Evolutionary conservation across 1,140 invertebrate species (phyloP).

Genomic region (Euura saliciscinereae): DNA sequence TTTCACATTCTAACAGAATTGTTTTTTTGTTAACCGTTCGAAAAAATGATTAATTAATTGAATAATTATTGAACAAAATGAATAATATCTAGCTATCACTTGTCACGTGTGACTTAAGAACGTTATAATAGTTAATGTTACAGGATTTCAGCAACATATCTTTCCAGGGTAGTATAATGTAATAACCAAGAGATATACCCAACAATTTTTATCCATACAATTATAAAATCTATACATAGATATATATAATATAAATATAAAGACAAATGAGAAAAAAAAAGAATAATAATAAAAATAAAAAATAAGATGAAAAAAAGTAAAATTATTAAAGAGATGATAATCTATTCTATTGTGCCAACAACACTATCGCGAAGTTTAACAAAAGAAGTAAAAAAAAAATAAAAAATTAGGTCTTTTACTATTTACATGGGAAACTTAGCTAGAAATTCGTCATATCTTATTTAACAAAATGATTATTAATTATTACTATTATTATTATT

Average conservation of each 20-base stretch:
- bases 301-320: slow-evolving; percentile 18
- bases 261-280: not conserved
- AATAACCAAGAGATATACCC: slow-evolving; percentile 19
- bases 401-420: slow-evolving; percentile 46
- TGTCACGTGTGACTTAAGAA: slow-evolving; percentile 16
- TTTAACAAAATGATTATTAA: not conserved
- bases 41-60: no score
- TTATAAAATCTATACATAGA: no score
- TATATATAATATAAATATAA: no score
- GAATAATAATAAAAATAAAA: slow-evolving; percentile 16
- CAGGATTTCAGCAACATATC: slow-evolving; percentile 47
- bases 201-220: no score
- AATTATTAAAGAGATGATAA: slow-evolving; percentile 26
- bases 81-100: not conserved
- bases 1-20: no score
- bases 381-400: slow-evolving; percentile 25
- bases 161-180: slow-evolving; percentile 45
- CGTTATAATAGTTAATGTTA: slow-evolving; percentile 31
- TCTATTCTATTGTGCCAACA: slow-evolving; percentile 58
- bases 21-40: no score
- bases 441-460: slow-evolving; percentile 45
- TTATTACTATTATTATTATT: slow-evolving; percentile 19
- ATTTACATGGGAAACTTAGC: slow-evolving; percentile 44
- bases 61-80: no score
- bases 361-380: slow-evolving; percentile 27